These are phyloP conservation scores for Tarsius wallacei DNA, from an alignment of 2,797 vertebrate species.

Conservation along the genomic window DNA sequence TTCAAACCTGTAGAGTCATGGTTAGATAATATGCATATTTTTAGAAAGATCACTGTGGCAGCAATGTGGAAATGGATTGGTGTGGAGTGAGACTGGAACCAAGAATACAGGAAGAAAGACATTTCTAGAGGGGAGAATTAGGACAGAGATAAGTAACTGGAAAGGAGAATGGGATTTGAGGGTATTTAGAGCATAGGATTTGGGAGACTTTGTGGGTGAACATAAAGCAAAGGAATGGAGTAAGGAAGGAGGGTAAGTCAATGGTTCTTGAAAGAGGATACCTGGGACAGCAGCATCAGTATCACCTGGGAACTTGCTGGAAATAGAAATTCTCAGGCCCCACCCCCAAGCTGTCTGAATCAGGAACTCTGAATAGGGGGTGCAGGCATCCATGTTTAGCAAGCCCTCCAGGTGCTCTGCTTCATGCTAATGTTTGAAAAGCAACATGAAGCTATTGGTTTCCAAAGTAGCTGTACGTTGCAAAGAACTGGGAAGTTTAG, in stretches of 20 bases:
- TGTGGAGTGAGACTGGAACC: background rate
- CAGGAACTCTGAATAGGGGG: background rate
- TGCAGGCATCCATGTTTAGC: background rate
- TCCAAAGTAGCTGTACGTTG: background rate
- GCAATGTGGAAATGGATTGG: background rate
- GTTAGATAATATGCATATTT: background rate
- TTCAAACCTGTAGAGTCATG: background rate
- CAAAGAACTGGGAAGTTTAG: background rate
- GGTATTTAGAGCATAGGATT: background rate
- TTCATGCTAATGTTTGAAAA: background rate
- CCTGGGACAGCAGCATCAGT: background rate
- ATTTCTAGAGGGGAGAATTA: background rate
- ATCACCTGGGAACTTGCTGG: background rate
- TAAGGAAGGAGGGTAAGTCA: background rate
- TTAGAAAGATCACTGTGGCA: background rate
- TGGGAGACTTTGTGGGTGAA: background rate
- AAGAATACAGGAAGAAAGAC: background rate
- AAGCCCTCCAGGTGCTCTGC: background rate
- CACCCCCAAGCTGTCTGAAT: background rate
- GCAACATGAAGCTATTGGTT: background rate
- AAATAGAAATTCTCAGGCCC: background rate
- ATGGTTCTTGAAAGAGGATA: background rate
- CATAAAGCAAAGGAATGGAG: background rate
- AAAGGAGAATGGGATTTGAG: background rate
- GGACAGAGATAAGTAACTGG: background rate